Evolutionary conservation across 2,113 vertebrate species (phyloP), one percentile per base, ranked within the genome.

Genomic region (Emydocephalus ijimae): DNA sequence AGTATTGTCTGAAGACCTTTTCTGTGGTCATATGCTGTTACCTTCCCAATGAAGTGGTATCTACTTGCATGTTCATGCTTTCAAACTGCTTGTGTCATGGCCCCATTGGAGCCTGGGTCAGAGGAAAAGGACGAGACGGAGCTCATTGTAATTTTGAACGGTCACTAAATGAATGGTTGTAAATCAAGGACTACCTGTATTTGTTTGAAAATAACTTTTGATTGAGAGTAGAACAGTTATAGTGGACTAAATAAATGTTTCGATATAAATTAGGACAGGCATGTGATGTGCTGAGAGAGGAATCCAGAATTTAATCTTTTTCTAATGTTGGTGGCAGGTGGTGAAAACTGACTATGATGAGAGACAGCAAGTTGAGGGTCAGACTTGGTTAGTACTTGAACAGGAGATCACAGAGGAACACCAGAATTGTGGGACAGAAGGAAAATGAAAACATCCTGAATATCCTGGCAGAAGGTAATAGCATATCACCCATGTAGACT

Each of bases 201-300:
- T 92, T 54, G 85, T 57, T 59, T 88, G 56, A 88, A 87, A 87
- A 88, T 11, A 87, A 74, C 26, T 21, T 90, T 95, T 92, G 2
- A 7, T 20, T 55, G 93, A 91, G 45, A 24, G 8, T 24, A 92
- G 21, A 93, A 48, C 86, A 90, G 24, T 45, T 24, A 55, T 86
- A 64, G 45, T 87, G 69, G 12, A 91, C 10, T 55, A 89, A 93
- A 43, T 15, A 15, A 43, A 90, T 56, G 7, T 2, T 45, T 29
- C 92, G 92, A 86, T 92, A 50, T 88, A 95, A 86, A 89, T 12
- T 23, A 61, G 24, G 11, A 34, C 91, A 93, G 90, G 48, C 56
- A 89, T 56, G 34, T 55, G 9, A 34, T 91, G 45, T 56, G 64
- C 21, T 92, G 29, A 15, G 29, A 69, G 29, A n/a, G 4, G 4